A percentile compares a stretch with the other conserved stretches of the same genome.
Evolutionary conservation across 2,888 invertebrate genomes (phyloP).

Genomic region (Pyrrhia umbra): DNA sequence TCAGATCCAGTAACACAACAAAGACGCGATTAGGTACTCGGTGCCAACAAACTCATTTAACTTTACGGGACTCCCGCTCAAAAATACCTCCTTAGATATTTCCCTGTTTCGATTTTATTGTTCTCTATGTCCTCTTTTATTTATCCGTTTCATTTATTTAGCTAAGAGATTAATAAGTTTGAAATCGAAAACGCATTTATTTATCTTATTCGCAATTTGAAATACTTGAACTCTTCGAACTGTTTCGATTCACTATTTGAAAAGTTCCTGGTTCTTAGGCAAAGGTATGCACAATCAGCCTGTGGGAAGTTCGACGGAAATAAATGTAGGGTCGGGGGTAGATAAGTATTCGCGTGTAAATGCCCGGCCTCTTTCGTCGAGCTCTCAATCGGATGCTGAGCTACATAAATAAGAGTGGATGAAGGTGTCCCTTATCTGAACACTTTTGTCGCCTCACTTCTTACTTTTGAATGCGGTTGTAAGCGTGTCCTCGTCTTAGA

Average conservation of each 20-base stretch:
- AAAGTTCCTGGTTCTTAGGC: constrained; percentile 49
- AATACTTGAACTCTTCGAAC: constrained; percentile 3
- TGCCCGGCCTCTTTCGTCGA: constrained; percentile 77
- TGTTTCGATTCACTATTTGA: constrained; percentile 17
- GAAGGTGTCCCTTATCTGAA: constrained; percentile 83
- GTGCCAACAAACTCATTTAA: constrained; percentile 89
- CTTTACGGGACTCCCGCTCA: constrained; percentile 83
- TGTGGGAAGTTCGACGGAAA: constrained; percentile 85
- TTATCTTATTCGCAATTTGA: constrained; percentile 6
- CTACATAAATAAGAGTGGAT: constrained; percentile 89
- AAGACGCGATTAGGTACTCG: constrained; percentile 81
- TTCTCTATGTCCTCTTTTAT: constrained; percentile 79
- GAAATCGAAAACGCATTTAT: constrained; percentile 17
- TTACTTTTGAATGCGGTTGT: constrained; percentile 75
- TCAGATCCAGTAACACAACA: constrained; percentile 84
- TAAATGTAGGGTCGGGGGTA: constrained; percentile 87
- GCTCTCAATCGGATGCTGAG: constrained; percentile 87
- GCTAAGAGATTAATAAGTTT: constrained; percentile 75
- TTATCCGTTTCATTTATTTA: constrained; percentile 86
- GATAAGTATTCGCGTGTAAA: constrained; percentile 85
- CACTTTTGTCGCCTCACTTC: constrained; percentile 75
- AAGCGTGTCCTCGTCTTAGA: constrained; percentile 64
- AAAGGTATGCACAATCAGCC: constrained; percentile 74
- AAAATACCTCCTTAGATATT: constrained; percentile 83
- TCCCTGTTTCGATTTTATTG: constrained; percentile 86